Evolutionary conservation across 2,888 invertebrate species (phyloP).

Genomic region (Apodemia duryi): DNA sequence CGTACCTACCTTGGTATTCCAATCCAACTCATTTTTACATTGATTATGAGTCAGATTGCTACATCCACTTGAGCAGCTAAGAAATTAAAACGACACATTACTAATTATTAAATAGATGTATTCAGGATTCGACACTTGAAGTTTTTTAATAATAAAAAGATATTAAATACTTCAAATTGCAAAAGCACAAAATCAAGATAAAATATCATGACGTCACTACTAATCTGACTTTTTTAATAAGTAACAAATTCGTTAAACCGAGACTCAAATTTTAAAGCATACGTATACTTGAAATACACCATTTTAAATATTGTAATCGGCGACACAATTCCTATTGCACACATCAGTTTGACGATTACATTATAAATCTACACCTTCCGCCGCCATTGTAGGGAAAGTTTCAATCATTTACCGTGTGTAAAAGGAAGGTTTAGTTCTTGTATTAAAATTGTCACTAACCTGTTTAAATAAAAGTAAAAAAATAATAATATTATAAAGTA

Average conservation of each 20-base stretch:
- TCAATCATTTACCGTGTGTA: neutral
- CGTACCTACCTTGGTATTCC: neutral
- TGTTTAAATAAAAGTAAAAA: slow-evolving; percentile 1
- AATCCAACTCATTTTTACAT: slow-evolving; percentile 5
- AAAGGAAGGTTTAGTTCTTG: neutral
- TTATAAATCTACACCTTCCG: neutral
- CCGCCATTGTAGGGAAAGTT: slow-evolving; percentile 4
- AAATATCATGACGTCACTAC: neutral
- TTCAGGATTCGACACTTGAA: neutral
- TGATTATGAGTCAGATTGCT: neutral
- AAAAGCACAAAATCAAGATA: neutral
- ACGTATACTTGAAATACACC: too few relatives aligned
- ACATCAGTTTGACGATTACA: neutral
- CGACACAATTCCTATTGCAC: neutral
- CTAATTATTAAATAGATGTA: neutral
- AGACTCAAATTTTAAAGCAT: too few relatives aligned
- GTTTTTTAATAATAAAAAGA: neutral
- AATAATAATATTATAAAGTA: slow-evolving; percentile 8
- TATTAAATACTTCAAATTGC: neutral
- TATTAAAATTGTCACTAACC: slow-evolving; percentile 12
- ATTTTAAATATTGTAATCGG: neutral
- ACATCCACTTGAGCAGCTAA: slow-evolving; percentile 9
- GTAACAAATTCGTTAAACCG: too few relatives aligned
- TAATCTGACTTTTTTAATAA: too few relatives aligned
- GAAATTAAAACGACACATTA: slow-evolving; percentile 4